These are phyloP conservation scores for Troides oblongomaculatus DNA, from an alignment of 2,888 invertebrate species.

Conservation along the genomic window DNA sequence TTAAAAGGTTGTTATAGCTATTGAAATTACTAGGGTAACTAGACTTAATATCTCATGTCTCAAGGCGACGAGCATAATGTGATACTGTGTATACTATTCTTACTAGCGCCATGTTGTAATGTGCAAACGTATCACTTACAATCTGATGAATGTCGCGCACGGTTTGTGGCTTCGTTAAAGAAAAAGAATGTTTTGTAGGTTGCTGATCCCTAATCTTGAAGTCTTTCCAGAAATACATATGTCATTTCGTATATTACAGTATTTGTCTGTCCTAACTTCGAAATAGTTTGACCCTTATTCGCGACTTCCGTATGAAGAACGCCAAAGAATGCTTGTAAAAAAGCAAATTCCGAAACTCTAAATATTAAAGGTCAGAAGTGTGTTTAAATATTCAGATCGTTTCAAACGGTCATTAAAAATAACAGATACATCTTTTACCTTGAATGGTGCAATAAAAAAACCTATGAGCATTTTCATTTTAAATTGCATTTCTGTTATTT, in stretches of 20 bases:
- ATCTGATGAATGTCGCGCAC: too few relatives aligned
- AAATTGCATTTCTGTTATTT: conserved; percentile 20
- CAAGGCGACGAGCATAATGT: too few relatives aligned
- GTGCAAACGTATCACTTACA: too few relatives aligned
- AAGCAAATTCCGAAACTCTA: conserved; percentile 7
- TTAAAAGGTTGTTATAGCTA: too few relatives aligned
- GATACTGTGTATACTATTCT: too few relatives aligned
- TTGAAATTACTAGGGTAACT: too few relatives aligned
- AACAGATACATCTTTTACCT: conserved; percentile 15
- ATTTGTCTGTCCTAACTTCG: conserved; percentile 34
- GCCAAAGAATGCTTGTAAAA: conserved; percentile 41
- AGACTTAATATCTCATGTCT: too few relatives aligned
- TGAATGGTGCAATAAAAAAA: conserved; percentile 19
- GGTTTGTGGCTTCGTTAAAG: too few relatives aligned
- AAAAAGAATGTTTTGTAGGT: too few relatives aligned
- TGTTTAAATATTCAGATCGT: conserved; percentile 18
- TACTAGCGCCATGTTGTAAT: too few relatives aligned
- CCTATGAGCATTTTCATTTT: neutral
- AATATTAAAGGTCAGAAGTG: conserved; percentile 21
- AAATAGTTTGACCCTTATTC: conserved; percentile 55
- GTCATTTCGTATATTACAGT: conserved; percentile 10
- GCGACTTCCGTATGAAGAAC: conserved; percentile 53
- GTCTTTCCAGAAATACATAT: conserved; percentile 9
- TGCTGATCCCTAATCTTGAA: neutral
- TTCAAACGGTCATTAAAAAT: conserved; percentile 15